Conservation (phyloP, 2,888 invertebrate species). For the Sturmia bella region DNA sequence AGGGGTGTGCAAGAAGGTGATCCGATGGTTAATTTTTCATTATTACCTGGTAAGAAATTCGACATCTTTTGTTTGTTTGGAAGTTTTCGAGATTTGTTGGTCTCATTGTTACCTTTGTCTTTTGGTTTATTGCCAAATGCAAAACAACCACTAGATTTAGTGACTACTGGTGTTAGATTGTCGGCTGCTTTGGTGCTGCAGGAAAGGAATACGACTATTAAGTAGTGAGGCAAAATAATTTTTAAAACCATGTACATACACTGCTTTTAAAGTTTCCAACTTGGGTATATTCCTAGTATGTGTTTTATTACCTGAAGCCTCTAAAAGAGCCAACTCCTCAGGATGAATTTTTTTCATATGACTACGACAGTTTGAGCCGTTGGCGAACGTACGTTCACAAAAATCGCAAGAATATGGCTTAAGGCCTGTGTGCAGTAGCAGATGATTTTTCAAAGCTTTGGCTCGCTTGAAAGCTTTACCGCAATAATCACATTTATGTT, state of each 20-base stretch:
- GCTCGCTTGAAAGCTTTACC: constrained; percentile 81
- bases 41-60: constrained; percentile 37
- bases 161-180: constrained; percentile 78
- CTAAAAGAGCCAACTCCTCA: constrained; percentile 80
- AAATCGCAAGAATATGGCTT: constrained; percentile 81
- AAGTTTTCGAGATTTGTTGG: background rate
- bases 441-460: constrained; percentile 81
- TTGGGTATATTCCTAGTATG: constrained; percentile 81
- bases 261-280: constrained; percentile 79
- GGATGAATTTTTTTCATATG: constrained; percentile 82
- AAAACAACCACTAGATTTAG: constrained; percentile 78
- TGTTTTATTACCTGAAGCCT: constrained; percentile 79
- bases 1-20: constrained; percentile 18
- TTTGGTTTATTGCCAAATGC: constrained; percentile 79
- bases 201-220: constrained; percentile 9
- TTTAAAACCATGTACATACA: constrained; percentile 74
- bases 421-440: constrained; percentile 80
- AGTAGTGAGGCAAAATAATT: background rate
- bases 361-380: constrained; percentile 81
- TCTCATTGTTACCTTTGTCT: background rate
- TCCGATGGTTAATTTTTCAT: background rate
- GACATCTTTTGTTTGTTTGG: constrained; percentile 71
- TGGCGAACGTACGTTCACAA: constrained; percentile 82
- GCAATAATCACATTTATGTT: constrained; percentile 80
- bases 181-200: constrained; percentile 77